Evolutionary conservation across 2,113 vertebrate genomes (phyloP).

Genomic region (Leptodactylus fuscus): DNA sequence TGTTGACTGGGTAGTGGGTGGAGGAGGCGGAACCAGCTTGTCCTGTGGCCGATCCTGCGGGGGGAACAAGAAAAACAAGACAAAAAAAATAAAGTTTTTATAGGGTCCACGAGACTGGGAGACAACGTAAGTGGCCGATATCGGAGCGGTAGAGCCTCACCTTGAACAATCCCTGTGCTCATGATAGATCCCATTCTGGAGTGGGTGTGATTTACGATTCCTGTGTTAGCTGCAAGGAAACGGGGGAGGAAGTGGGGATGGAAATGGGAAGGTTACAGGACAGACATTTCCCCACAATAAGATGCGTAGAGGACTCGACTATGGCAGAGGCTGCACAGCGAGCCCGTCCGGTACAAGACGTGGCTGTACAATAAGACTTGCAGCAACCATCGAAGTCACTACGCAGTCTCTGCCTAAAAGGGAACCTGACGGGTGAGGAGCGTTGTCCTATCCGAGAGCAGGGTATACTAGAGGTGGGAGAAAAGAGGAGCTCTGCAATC

Average conservation of each 20-base stretch:
- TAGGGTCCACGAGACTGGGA: background rate
- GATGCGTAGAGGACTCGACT: background rate
- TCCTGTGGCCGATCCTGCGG: slow-evolving; percentile 77
- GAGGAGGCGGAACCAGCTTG: slow-evolving; percentile 80
- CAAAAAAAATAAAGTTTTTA: background rate
- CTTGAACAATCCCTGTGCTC: slow-evolving; percentile 95
- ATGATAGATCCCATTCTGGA: slow-evolving; percentile 97
- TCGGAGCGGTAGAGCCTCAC: slow-evolving; percentile 66
- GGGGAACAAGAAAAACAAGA: background rate
- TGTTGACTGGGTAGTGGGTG: slow-evolving; percentile 89
- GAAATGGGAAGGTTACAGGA: slow-evolving; percentile 30
- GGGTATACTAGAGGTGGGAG: too few species aligned
- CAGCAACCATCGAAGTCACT: background rate
- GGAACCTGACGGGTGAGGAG: too few species aligned
- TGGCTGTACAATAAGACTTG: too few species aligned
- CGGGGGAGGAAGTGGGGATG: slow-evolving; percentile 43
- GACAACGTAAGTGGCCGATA: background rate
- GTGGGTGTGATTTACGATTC: slow-evolving; percentile 96
- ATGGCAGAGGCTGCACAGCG: background rate
- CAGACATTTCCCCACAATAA: slow-evolving; percentile 1
- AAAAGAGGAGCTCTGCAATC: too few species aligned
- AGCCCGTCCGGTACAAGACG: too few species aligned
- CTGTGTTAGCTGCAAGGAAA: slow-evolving; percentile 85
- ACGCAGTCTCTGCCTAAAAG: background rate
- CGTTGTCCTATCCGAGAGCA: too few species aligned